These are phyloP conservation scores for Tauraco hartlaubi DNA, from an alignment of 2,797 vertebrate genomes.

Conservation along the genomic window DNA sequence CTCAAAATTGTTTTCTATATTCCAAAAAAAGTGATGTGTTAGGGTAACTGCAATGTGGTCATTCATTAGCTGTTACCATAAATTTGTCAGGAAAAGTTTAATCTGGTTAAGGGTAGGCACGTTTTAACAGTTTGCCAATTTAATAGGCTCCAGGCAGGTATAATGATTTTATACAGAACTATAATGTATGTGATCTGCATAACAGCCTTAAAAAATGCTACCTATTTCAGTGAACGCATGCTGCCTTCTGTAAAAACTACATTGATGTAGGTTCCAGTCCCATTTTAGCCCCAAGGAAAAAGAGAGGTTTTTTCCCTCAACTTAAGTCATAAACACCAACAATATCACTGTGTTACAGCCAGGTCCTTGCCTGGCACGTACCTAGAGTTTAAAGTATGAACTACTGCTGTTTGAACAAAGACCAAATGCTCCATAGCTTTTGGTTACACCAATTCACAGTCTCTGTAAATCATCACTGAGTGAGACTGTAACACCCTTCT, in stretches of 20 bases:
- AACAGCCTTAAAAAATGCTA: not conserved
- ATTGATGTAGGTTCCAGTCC: not conserved
- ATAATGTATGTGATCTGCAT: not conserved
- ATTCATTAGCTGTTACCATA: not conserved
- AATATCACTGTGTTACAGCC: not conserved
- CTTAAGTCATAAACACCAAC: not conserved
- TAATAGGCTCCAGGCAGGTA: not conserved
- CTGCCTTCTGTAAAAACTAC: not conserved
- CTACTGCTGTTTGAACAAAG: not conserved
- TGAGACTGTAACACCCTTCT: not conserved
- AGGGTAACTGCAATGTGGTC: not conserved
- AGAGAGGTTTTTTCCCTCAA: not conserved
- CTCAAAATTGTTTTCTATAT: not conserved
- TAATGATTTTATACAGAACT: not conserved
- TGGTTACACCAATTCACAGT: not conserved
- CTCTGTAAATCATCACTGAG: not conserved
- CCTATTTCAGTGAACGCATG: not conserved
- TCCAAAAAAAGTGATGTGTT: not conserved
- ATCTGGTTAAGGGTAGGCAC: not conserved
- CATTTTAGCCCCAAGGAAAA: not conserved
- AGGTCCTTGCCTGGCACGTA: fast-evolving
- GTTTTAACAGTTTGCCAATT: not conserved
- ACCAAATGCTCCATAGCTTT: not conserved
- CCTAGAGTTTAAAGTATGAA: not conserved
- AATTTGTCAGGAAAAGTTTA: not conserved